phyloP scores from a whole-genome alignment of 2,888 invertebrate genomes.

The Omphaloscelis lunosa region DNA sequence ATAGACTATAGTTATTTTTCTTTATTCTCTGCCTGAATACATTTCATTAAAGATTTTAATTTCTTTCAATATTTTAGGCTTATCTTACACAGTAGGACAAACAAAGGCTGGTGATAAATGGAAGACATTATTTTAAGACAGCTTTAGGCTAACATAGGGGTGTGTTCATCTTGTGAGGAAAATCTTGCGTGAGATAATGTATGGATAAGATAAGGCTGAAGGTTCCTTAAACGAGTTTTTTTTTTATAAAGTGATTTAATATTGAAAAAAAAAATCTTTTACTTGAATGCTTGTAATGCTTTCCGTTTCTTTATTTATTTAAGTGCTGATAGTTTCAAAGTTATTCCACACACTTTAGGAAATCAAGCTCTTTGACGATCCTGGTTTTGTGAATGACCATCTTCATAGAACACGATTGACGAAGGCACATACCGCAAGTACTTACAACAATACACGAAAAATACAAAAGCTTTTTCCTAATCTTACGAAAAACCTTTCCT shows the following conservation, averaged over 20 bases:
- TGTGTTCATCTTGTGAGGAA: background rate
- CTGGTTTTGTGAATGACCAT: background rate
- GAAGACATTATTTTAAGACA: constrained; percentile 28
- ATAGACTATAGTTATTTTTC: background rate
- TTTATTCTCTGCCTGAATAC: background rate
- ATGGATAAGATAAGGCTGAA: no score
- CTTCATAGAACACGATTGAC: background rate
- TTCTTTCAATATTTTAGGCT: constrained; percentile 1
- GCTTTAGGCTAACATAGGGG: constrained; percentile 2
- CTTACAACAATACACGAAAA: no score
- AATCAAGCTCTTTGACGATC: background rate
- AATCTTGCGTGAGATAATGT: background rate
- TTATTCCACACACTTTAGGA: no score
- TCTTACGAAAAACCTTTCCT: no score
- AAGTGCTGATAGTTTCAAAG: no score
- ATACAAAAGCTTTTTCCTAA: no score
- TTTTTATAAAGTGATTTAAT: background rate
- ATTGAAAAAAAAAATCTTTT: background rate
- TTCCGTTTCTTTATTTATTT: no score
- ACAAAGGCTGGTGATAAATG: constrained; percentile 26
- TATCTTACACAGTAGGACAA: background rate
- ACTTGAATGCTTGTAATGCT: background rate
- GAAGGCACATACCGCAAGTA: no score
- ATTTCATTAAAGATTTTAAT: background rate
- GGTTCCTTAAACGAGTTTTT: background rate